phyloP scores from a whole-genome alignment of 2,113 vertebrate genomes.

The Elephantulus edwardii region DNA sequence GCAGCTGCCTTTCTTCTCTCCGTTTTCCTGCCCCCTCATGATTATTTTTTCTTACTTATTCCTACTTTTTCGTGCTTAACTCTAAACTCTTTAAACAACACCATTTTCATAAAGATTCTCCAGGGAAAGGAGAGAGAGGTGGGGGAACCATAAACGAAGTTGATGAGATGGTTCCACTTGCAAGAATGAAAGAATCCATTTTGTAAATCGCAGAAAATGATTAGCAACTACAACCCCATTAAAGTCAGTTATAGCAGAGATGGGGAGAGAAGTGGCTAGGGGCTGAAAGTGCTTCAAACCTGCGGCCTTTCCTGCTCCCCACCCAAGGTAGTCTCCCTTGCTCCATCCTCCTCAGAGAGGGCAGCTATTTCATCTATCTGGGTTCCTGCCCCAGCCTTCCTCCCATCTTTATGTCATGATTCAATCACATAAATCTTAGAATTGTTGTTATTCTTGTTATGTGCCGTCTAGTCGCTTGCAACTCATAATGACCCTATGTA shows the following conservation, averaged over 20 bases:
- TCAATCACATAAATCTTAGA: not conserved
- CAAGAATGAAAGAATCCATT: constrained; percentile 46
- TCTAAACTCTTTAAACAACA: constrained; percentile 53
- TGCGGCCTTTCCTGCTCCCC: rapidly evolving
- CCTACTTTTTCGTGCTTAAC: not conserved
- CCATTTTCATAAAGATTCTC: constrained; percentile 56
- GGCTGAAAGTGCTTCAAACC: rapidly evolving
- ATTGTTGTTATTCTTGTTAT: too few species aligned
- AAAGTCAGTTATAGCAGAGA: constrained; percentile 58
- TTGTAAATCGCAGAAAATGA: constrained; percentile 72
- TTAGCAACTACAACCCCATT: constrained; percentile 54
- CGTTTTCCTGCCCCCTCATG: rapidly evolving
- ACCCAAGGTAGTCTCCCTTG: not conserved
- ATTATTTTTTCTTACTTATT: not conserved
- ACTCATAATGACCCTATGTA: too few species aligned
- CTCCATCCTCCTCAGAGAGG: not conserved
- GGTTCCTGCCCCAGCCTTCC: not conserved
- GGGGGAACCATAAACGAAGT: not conserved
- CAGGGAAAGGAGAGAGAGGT: not conserved
- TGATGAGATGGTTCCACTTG: not conserved
- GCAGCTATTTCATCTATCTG: not conserved
- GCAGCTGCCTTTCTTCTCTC: constrained; percentile 4
- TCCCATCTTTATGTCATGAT: not conserved
- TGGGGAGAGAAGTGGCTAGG: not conserved
- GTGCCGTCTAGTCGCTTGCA: too few species aligned